phyloP scores from a whole-genome alignment of 2,797 vertebrate species.

The Chloroceryle inda region DNA sequence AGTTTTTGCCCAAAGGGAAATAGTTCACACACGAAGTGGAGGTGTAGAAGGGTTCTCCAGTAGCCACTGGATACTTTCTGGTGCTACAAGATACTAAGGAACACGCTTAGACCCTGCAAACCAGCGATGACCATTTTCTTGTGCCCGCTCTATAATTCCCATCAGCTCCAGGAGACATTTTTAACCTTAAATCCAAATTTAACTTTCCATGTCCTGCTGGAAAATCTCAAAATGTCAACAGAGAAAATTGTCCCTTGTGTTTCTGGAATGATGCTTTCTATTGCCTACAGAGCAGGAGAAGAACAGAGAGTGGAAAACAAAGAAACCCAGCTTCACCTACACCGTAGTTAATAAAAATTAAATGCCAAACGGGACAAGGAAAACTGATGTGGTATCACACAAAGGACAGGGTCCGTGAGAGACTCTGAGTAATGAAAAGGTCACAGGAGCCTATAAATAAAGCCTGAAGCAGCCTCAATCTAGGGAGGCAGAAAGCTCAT shows the following conservation, averaged over 20 bases:
- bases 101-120: neutral
- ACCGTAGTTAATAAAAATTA: conserved; percentile 59
- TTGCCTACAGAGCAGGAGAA: neutral
- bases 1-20: neutral
- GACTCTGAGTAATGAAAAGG: conserved; percentile 53
- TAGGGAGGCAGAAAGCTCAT: neutral
- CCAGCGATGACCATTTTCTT: neutral
- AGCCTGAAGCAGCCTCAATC: neutral
- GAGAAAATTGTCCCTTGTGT: neutral
- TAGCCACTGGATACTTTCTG: neutral
- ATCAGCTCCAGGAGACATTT: neutral
- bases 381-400: conserved; percentile 42
- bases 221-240: neutral
- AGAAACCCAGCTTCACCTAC: conserved; percentile 31
- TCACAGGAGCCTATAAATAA: conserved; percentile 62
- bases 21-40: neutral
- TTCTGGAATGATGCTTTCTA: neutral
- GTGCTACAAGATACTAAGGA: neutral
- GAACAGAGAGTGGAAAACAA: conserved; percentile 19
- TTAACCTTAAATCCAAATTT: neutral
- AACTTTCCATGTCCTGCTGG: neutral
- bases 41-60: neutral
- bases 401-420: conserved; percentile 46
- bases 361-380: conserved; percentile 53
- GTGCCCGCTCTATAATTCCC: neutral